These are phyloP conservation scores for Agrochola litura DNA, from an alignment of 2,888 invertebrate species.

Conservation along the genomic window DNA sequence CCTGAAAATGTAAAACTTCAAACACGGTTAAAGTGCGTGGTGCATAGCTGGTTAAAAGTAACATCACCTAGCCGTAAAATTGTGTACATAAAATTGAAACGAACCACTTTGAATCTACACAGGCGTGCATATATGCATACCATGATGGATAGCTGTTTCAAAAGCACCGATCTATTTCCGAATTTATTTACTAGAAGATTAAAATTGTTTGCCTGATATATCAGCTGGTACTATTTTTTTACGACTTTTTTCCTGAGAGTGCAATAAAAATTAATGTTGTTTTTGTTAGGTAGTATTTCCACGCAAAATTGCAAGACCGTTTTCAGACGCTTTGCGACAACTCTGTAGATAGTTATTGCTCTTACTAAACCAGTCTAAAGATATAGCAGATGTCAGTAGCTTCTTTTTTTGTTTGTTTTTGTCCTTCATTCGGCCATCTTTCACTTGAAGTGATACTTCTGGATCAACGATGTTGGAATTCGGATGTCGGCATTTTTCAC, in stretches of 20 bases:
- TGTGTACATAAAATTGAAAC: slow-evolving; percentile 4
- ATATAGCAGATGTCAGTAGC: too few relatives aligned
- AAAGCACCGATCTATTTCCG: slow-evolving; percentile 19
- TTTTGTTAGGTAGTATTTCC: not conserved
- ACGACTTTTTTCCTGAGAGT: not conserved
- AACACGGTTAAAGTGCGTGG: too few relatives aligned
- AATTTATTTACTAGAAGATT: slow-evolving; percentile 15
- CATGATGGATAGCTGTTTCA: slow-evolving; percentile 34
- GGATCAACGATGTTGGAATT: not conserved
- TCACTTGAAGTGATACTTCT: too few relatives aligned
- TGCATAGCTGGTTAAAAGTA: not conserved
- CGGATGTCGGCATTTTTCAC: not conserved
- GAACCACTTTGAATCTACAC: slow-evolving; percentile 31
- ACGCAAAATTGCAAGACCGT: not conserved
- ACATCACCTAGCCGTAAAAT: not conserved
- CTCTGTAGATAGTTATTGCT: not conserved
- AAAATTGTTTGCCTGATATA: slow-evolving; percentile 1
- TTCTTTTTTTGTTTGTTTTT: too few relatives aligned
- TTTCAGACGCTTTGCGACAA: not conserved
- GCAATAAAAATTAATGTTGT: not conserved
- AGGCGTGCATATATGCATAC: slow-evolving; percentile 46
- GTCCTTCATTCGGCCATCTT: too few relatives aligned
- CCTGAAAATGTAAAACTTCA: not conserved
- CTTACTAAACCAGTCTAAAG: not conserved
- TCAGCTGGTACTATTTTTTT: slow-evolving; percentile 3